These are phyloP conservation scores for Lepus europaeus DNA, from an alignment of 2,113 vertebrate species.

Conservation along the genomic window DNA sequence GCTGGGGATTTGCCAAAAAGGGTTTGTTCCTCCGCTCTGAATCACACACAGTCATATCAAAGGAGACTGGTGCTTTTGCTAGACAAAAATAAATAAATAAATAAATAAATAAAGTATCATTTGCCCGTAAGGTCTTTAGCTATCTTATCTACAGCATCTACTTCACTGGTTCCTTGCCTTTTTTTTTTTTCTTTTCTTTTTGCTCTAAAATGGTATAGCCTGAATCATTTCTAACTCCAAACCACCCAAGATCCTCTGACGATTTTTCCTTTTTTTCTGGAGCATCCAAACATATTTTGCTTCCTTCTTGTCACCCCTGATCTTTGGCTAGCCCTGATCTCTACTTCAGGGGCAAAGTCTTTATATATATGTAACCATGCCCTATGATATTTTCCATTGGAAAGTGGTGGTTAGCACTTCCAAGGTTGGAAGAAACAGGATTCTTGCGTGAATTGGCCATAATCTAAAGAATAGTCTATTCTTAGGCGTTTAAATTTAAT, in stretches of 20 bases:
- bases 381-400: background rate
- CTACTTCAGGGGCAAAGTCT: background rate
- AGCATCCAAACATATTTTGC: background rate
- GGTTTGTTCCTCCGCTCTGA: background rate
- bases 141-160: background rate
- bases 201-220: background rate
- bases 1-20: background rate
- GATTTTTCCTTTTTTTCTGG: background rate
- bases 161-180: background rate
- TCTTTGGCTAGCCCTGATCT: slow-evolving; percentile 9
- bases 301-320: background rate
- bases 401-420: background rate
- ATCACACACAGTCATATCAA: background rate
- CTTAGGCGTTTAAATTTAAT: too few species aligned
- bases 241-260: background rate
- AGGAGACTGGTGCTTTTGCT: background rate
- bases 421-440: background rate
- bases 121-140: background rate
- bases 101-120: background rate
- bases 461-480: background rate
- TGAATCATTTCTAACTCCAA: background rate
- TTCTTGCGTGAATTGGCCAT: background rate
- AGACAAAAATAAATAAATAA: background rate
- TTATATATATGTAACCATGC: background rate
- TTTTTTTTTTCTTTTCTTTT: background rate